Conservation (phyloP, 1,140 invertebrate species). For the Megalopta genalis region DNA sequence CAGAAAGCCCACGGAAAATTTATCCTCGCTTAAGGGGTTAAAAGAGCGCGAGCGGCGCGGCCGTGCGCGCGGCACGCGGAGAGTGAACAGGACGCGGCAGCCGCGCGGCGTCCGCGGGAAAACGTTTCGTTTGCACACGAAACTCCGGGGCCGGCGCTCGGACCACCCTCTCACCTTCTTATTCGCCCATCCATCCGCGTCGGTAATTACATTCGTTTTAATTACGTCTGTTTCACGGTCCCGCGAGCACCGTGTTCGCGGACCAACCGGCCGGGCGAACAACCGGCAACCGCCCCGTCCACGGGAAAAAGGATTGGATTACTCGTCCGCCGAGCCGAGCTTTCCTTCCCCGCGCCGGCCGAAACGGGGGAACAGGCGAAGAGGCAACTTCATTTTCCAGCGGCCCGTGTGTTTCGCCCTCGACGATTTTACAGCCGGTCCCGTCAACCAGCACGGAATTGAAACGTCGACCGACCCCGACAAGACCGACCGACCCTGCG, state of each 20-base stretch:
- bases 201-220: slow-evolving; percentile 63
- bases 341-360: background rate
- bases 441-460: slow-evolving; percentile 7
- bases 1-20: slow-evolving; percentile 10
- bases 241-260: slow-evolving; percentile 12
- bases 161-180: background rate
- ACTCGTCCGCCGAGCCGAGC: slow-evolving; percentile 19
- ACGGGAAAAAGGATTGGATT: slow-evolving; percentile 42
- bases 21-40: slow-evolving; percentile 29
- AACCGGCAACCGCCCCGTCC: background rate
- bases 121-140: slow-evolving; percentile 5
- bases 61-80: background rate
- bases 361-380: background rate
- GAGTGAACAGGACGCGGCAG: too few species aligned
- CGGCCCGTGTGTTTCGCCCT: slow-evolving; percentile 31
- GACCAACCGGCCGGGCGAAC: background rate
- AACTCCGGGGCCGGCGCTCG: background rate
- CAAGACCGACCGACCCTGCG: too few species aligned
- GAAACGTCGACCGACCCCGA: background rate
- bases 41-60: slow-evolving; percentile 15
- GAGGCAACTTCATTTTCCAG: slow-evolving; percentile 35
- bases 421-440: slow-evolving; percentile 16
- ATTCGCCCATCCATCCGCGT: background rate
- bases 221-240: slow-evolving; percentile 57
- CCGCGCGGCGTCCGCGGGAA: too few species aligned